Percentiles rank a stretch among this genome's conserved stretches.
Conservation (phyloP, 2,797 vertebrate genomes). For the Melanotaenia boesemani region DNA sequence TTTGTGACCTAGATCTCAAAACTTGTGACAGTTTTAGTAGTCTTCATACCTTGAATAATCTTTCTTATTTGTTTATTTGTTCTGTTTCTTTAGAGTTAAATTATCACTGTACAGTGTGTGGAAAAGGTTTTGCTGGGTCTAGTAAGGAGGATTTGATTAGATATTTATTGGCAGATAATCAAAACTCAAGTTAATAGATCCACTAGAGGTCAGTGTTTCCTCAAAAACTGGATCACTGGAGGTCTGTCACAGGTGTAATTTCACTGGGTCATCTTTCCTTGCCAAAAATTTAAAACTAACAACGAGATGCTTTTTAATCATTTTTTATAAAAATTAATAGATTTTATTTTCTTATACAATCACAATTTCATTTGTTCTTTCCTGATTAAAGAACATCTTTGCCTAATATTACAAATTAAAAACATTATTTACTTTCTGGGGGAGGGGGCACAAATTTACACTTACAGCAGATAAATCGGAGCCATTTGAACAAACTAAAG, state of each 20-base stretch:
- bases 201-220: conserved; percentile 67
- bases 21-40: no score
- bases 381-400: background rate
- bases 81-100: background rate
- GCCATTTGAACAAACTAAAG: background rate
- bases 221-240: conserved; percentile 12
- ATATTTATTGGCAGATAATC: background rate
- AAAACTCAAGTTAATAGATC: background rate
- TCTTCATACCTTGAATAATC: no score
- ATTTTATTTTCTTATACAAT: background rate
- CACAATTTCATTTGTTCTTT: background rate
- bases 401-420: background rate
- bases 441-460: background rate
- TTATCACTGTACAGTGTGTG: background rate
- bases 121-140: background rate
- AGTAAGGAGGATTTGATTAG: background rate
- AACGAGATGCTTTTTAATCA: background rate
- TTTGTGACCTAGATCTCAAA: background rate
- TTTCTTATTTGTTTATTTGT: background rate
- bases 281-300: background rate
- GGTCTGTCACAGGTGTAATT: background rate
- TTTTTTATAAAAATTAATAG: background rate
- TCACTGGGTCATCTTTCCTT: background rate
- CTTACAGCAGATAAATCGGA: background rate
- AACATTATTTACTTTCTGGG: no score